phyloP scores from a whole-genome alignment of 1,140 invertebrate genomes.

The Megalonaias nervosa region DNA sequence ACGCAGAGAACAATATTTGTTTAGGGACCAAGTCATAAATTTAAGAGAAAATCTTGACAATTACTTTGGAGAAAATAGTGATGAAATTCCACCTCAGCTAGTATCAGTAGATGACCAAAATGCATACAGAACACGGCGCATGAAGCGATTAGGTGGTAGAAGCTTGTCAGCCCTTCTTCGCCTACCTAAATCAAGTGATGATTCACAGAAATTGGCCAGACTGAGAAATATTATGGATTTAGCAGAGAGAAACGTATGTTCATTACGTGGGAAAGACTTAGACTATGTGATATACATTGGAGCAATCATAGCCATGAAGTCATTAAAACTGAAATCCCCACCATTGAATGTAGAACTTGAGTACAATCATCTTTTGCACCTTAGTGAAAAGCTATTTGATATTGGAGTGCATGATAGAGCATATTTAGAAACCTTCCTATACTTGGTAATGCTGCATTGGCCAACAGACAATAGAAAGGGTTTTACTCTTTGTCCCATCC shows the following conservation, averaged over 20 bases:
- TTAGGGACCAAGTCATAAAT: slow-evolving; percentile 25
- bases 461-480: slow-evolving; percentile 28
- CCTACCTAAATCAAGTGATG: slow-evolving; percentile 46
- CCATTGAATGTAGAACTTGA: too few relatives aligned
- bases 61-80: slow-evolving; percentile 36
- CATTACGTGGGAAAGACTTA: slow-evolving; percentile 14
- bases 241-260: slow-evolving; percentile 11
- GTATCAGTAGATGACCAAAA: slow-evolving; percentile 6
- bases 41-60: slow-evolving; percentile 36
- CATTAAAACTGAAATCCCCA: too few relatives aligned
- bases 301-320: too few relatives aligned
- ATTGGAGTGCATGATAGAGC: neutral
- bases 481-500: slow-evolving; percentile 5
- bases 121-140: slow-evolving; percentile 31
- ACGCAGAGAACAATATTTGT: neutral
- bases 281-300: slow-evolving; percentile 3
- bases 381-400: slow-evolving; percentile 3
- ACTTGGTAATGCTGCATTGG: slow-evolving; percentile 28
- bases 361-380: too few relatives aligned
- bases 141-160: slow-evolving; percentile 17
- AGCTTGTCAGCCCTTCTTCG: slow-evolving; percentile 21
- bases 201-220: neutral
- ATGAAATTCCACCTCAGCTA: slow-evolving; percentile 23
- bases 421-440: slow-evolving; percentile 30
- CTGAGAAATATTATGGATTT: too few relatives aligned